Conservation (phyloP, 2,888 invertebrate species). For the Chrysomela aeneicollis region DNA sequence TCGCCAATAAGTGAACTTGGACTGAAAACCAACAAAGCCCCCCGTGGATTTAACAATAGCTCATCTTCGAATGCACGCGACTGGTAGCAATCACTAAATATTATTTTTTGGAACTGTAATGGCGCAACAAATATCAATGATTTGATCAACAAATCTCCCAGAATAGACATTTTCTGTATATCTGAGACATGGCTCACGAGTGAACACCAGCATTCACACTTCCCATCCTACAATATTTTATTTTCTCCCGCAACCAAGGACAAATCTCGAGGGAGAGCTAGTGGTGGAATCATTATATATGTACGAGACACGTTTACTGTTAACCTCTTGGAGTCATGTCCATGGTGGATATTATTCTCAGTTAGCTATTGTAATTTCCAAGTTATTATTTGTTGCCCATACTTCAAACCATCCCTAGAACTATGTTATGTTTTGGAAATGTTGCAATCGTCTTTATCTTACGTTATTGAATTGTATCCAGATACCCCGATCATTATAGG, state of each 20-base stretch:
- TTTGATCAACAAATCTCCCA: too few relatives aligned
- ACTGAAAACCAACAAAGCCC: too few relatives aligned
- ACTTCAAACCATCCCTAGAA: background rate
- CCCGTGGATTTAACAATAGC: too few relatives aligned
- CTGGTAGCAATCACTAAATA: too few relatives aligned
- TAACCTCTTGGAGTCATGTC: background rate
- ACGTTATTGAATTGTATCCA: background rate
- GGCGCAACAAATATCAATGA: too few relatives aligned
- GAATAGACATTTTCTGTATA: too few relatives aligned
- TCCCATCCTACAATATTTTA: too few relatives aligned
- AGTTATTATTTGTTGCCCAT: background rate
- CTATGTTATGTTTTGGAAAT: background rate
- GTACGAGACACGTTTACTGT: background rate
- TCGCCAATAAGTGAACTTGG: too few relatives aligned
- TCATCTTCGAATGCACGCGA: too few relatives aligned
- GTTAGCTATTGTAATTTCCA: background rate
- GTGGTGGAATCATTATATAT: background rate
- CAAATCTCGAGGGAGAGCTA: background rate
- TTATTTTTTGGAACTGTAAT: too few relatives aligned
- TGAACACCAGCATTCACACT: too few relatives aligned
- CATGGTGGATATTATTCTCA: background rate
- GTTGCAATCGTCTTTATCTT: background rate
- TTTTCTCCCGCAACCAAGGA: background rate
- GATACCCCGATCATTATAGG: background rate
- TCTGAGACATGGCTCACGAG: too few relatives aligned